Base-by-base conservation (phyloP, 2,797 vertebrate genomes). In the Loris lydekkerianus region DNA sequence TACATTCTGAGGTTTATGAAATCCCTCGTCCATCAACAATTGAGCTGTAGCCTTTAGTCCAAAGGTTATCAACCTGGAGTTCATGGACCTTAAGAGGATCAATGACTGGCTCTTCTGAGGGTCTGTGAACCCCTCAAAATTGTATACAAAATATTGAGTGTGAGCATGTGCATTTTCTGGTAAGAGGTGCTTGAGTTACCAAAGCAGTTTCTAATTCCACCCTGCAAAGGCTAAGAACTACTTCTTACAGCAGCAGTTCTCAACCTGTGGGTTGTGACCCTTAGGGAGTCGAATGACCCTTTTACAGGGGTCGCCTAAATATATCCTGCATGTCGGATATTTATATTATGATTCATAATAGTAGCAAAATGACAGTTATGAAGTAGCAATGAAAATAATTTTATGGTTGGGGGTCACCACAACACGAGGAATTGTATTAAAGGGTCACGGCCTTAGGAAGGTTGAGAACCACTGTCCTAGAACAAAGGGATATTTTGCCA, bases 1-100 rank as follows among this genome's bases (percentile, higher is more conserved):
- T 46, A 72, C 69, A n/a, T 82, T 89, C 58, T 34, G 89, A 86
- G 63, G 25, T 82, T 58, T 31, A 37, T 72, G 63, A 89, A 94
- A 80, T 95, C 61, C 65, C 81, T 96, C 37, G 60, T n/a, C 67
- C 58, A 70, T 76, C 86, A 86, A 77, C 67, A 93, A 89, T 10
- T 70, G 63, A 91, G 93, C 91, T 85, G 82, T 86, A 95, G n/a
- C 29, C 43, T 40, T 87, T 85, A 81, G 43, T 40, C 76, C 46
- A 61, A 10, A 17, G 56, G 25, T 78, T 93, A 46, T 91, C 77
- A 82, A 89, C 29, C 56, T 70, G 31, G 23, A 89, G 17, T 84
- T 49, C 46, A 49, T 17, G 34, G 25, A 60, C 58, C 34, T 78
- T 87, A 75, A 93, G n/a, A 25, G 56, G 21, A 67, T 63, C 75